Conservation (phyloP, 2,797 vertebrate species). For the Gorsachius magnificus region DNA sequence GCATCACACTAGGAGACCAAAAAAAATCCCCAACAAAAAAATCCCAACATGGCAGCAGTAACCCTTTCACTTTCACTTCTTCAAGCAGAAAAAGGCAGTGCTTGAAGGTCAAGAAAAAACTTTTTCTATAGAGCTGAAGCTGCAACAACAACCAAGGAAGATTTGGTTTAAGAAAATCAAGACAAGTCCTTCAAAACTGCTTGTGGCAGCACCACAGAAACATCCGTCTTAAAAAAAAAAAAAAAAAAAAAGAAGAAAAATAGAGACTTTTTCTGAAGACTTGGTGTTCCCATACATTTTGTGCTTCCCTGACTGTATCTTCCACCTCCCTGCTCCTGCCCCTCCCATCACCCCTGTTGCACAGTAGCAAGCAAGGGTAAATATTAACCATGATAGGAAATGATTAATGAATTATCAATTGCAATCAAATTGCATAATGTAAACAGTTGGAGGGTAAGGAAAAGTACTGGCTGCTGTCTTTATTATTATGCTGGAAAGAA, state of each 20-base stretch:
- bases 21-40: neutral
- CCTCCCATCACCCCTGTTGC: neutral
- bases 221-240: neutral
- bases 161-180: neutral
- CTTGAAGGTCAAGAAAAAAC: neutral
- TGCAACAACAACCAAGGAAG: rapidly evolving
- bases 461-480: conserved; percentile 28
- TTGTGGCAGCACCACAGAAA: neutral
- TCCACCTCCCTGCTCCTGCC: neutral
- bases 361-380: conserved; percentile 53
- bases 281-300: neutral
- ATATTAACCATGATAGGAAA: conserved; percentile 63
- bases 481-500: neutral
- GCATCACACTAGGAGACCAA: neutral
- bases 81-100: neutral
- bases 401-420: conserved; percentile 62
- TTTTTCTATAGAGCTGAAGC: neutral
- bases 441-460: neutral
- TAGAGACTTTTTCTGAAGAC: neutral
- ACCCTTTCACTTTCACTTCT: neutral
- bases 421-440: conserved; percentile 29
- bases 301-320: neutral
- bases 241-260: too few relatives aligned
- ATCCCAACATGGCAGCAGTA: neutral
- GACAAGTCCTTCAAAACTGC: neutral